phyloP scores from a whole-genome alignment of 2,888 invertebrate species.

The Hecatera dysodea region DNA sequence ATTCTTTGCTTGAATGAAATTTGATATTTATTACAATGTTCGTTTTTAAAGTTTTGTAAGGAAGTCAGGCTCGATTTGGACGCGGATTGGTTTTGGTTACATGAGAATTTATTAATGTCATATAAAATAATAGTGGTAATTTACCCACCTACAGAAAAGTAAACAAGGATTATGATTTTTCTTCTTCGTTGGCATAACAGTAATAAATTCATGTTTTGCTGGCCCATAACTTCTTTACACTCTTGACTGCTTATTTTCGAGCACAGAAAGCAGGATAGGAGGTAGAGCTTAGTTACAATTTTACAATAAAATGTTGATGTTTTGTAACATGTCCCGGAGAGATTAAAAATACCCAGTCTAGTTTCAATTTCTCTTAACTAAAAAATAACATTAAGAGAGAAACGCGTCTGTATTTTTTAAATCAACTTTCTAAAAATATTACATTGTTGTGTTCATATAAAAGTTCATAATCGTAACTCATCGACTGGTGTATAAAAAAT shows the following conservation, averaged over 20 bases:
- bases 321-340: neutral
- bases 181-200: neutral
- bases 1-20: slow-evolving; percentile 5
- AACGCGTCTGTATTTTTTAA: neutral
- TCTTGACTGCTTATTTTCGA: neutral
- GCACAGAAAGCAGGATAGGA: neutral
- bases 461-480: slow-evolving; percentile 29
- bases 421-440: neutral
- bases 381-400: neutral
- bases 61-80: neutral
- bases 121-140: neutral
- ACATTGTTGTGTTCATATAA: slow-evolving; percentile 3
- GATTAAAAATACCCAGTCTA: neutral
- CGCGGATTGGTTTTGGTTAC: slow-evolving; percentile 7
- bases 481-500: slow-evolving; percentile 34
- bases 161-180: too few species aligned
- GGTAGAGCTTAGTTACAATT: neutral
- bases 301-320: neutral
- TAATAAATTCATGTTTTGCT: too few species aligned
- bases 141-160: too few species aligned
- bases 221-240: too few species aligned
- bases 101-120: neutral
- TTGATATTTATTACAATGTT: slow-evolving; percentile 18
- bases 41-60: neutral
- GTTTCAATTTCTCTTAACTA: neutral